Evolutionary conservation across 2,888 invertebrate species (phyloP), one percentile per base, ranked within the genome.

Genomic region (Liodrosophila aerea): DNA sequence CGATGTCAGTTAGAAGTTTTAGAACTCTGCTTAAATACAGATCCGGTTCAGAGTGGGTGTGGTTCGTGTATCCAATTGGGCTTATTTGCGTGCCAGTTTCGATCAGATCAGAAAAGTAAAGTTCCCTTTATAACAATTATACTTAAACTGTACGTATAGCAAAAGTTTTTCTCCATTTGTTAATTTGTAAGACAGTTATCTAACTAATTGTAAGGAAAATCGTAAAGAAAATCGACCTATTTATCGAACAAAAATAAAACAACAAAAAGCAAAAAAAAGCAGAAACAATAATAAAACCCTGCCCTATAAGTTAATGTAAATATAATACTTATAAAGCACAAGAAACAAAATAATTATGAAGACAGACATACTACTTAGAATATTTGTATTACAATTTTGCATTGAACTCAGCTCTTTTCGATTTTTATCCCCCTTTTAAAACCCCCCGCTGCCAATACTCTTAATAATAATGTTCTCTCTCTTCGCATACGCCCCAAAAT

Each of bases 381-480:
- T 69, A 74, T 74, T 74, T 70, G 58, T 64, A 63, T 49, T 33
- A 74, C 56, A 53, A 64, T 70, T 64, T 64, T 70, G 75, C 71
- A 69, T 70, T 63, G 22, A 64, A 22, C 22, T 22, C 22, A 63
- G 67, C 52, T 66, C 54, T 73, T 74, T 70, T 70, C 71, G 34
- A 74, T 64, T 70, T 54, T 53, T 47, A 47, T 31, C 22, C 66
- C 67, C 46, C 7, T 9, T 9, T 16, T 31, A 47, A 16, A 22
- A 12, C 7, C 12, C 43, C 61, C 77, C 31, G n/a, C 59, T 76
- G 67, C 64, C 75, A 77, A 66, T 66, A 54, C 86, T 60, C 61
- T 58, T 64, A 80, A 80, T 80, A 80, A 80, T 86, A 81, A 86
- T 75, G 69, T 67, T 80, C 46, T 81, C 50, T 85, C 49, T 85